Conservation (phyloP, 1,140 invertebrate species). For the Brachionus calyciflorus region DNA sequence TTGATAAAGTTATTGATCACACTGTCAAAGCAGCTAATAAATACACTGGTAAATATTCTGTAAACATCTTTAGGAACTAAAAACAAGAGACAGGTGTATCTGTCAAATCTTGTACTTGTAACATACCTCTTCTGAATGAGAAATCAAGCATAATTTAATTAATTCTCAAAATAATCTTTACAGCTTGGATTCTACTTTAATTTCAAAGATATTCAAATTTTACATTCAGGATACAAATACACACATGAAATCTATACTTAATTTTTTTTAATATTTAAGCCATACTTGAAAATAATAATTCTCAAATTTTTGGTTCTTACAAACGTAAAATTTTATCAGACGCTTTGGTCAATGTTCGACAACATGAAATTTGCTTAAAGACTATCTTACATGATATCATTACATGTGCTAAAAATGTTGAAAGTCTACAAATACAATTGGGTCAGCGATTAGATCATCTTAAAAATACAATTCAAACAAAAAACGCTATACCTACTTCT, state of each 20-base stretch:
- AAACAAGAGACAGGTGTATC: no score
- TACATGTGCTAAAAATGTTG: constrained; percentile 59
- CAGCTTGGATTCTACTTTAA: no score
- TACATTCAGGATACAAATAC: no score
- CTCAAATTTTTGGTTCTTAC: background rate
- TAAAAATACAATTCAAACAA: constrained; percentile 59
- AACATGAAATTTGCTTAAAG: constrained; percentile 59
- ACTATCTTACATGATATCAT: constrained; percentile 61
- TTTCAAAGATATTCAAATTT: no score
- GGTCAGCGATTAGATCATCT: constrained; percentile 57
- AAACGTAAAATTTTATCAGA: constrained; percentile 12
- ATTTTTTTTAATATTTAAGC: constrained; percentile 11
- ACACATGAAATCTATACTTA: background rate
- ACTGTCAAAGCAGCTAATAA: constrained; percentile 54
- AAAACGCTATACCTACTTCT: constrained; percentile 60
- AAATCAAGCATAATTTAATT: no score
- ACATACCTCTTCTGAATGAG: no score
- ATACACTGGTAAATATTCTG: constrained; percentile 54
- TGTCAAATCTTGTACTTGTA: no score
- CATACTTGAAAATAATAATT: constrained; percentile 33
- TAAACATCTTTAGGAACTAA: no score
- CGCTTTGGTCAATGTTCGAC: constrained; percentile 56
- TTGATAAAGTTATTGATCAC: constrained; percentile 57
- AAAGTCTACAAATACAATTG: constrained; percentile 56
- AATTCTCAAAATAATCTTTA: no score